A percentile compares a stretch with the other conserved stretches of the same genome.
phyloP scores from a whole-genome alignment of 2,113 vertebrate genomes.

The Microtus ochrogaster region DNA sequence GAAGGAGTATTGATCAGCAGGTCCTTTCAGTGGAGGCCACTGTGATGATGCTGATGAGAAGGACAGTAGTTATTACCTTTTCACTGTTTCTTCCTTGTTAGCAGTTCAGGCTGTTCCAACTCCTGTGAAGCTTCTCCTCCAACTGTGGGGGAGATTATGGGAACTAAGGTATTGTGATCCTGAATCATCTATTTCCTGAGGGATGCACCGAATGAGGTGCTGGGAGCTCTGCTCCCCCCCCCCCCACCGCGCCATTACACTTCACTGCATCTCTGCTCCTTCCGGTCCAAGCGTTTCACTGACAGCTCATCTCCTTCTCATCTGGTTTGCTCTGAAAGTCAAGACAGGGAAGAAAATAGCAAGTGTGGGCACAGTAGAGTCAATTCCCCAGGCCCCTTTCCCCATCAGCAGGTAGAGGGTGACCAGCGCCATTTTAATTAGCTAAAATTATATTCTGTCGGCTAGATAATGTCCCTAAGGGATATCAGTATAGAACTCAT shows the following conservation, averaged over 20 bases:
- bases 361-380: not conserved
- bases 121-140: not conserved
- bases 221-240: not conserved
- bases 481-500: slow-evolving; percentile 59
- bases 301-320: not conserved
- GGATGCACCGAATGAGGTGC: not conserved
- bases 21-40: slow-evolving; percentile 44
- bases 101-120: not conserved
- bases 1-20: slow-evolving; percentile 24
- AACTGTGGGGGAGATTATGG: slow-evolving; percentile 26
- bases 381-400: not conserved
- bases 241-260: not conserved
- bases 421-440: slow-evolving; percentile 13
- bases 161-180: not conserved
- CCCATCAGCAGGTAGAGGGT: slow-evolving; percentile 4
- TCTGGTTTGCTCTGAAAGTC: not conserved
- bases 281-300: not conserved
- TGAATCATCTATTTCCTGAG: not conserved
- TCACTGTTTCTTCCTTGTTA: not conserved
- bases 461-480: slow-evolving; percentile 10
- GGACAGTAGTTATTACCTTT: not conserved
- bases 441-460: slow-evolving; percentile 52
- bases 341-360: slow-evolving; percentile 3
- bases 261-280: not conserved
- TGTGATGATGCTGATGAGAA: slow-evolving; percentile 2